Evolutionary conservation across 2,797 vertebrate species (phyloP).

Genomic region (Poeciliopsis turneri): DNA sequence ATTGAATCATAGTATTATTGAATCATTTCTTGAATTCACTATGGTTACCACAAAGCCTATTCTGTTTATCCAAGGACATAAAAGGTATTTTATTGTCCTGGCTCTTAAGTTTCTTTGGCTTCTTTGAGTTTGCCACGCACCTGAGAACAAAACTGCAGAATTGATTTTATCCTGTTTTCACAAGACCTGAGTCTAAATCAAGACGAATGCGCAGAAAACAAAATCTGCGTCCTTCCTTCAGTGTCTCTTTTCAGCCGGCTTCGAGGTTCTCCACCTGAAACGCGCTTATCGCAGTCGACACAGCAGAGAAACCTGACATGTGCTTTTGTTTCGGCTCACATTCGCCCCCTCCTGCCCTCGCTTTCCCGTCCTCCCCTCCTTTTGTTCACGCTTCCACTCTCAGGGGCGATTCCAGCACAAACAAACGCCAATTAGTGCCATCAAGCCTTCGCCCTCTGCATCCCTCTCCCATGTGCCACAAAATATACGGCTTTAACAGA

Average conservation of each 20-base stretch:
- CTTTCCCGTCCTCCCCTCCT: neutral
- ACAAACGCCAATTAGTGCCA: conserved; percentile 57
- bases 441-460: conserved; percentile 32
- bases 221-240: conserved; percentile 19
- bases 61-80: neutral
- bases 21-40: too few species aligned
- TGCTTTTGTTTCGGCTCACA: conserved; percentile 70
- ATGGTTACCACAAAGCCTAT: neutral
- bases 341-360: conserved; percentile 30
- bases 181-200: neutral
- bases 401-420: conserved; percentile 45
- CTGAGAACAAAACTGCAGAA: neutral
- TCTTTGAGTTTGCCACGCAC: neutral
- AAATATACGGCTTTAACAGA: conserved; percentile 38
- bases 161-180: neutral
- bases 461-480: conserved; percentile 21
- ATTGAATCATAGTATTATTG: too few species aligned
- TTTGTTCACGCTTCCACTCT: conserved; percentile 43
- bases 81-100: neutral
- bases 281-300: conserved; percentile 70
- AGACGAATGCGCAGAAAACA: neutral
- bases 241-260: conserved; percentile 17
- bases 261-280: conserved; percentile 46
- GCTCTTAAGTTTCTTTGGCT: neutral
- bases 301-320: conserved; percentile 62